Conservation (phyloP, 1,140 invertebrate genomes). For the Caenorhabditis inopinata region DNA sequence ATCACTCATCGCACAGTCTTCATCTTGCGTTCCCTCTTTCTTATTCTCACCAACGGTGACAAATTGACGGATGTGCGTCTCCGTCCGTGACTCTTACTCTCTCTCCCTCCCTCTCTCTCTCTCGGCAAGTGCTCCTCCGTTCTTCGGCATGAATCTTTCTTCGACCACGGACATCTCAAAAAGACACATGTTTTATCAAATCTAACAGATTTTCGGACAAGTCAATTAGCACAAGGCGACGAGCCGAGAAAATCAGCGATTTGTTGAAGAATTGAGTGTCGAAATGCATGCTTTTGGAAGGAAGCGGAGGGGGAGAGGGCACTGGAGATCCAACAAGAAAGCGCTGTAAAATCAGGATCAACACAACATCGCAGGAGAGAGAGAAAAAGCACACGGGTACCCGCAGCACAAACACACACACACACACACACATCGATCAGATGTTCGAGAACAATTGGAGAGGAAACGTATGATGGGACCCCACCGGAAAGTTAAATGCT, state of each 20-base stretch:
- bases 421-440: no score
- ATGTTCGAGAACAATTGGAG: no score
- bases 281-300: background rate
- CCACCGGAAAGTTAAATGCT: no score
- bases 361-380: background rate
- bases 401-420: no score
- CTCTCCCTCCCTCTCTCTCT: no score
- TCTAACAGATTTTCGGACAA: background rate
- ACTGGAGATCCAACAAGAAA: no score
- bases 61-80: constrained; percentile 22
- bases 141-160: no score
- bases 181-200: constrained; percentile 29
- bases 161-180: background rate
- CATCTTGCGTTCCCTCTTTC: no score
- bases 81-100: background rate
- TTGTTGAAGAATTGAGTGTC: background rate
- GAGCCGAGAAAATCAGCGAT: background rate
- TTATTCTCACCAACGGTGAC: background rate
- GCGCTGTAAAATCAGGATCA: no score
- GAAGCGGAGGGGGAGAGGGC: background rate
- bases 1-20: no score
- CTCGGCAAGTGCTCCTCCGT: background rate
- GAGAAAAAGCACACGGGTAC: background rate
- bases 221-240: background rate
- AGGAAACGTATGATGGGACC: no score